These are phyloP conservation scores for Drosophila novamexicana DNA, from an alignment of 1,140 invertebrate species.

Conservation along the genomic window DNA sequence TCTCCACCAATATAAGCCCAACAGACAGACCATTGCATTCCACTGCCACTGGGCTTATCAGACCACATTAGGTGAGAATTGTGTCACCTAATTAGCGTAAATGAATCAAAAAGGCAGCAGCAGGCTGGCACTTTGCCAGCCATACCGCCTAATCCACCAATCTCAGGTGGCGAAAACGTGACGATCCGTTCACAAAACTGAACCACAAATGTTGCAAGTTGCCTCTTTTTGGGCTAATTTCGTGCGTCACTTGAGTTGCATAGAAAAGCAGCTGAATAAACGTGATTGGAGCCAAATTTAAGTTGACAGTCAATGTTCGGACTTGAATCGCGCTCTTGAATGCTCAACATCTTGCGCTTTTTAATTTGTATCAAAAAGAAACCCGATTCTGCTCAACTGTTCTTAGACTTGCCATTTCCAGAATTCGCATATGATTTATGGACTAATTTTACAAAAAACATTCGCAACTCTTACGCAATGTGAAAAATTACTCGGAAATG, in stretches of 20 bases:
- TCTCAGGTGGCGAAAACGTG: slow-evolving; percentile 71
- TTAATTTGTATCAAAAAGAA: background rate
- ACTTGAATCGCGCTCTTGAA: slow-evolving; percentile 8
- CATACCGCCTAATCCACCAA: slow-evolving; percentile 62
- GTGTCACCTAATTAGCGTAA: slow-evolving; percentile 84
- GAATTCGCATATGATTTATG: slow-evolving; percentile 16
- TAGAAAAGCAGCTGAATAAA: slow-evolving; percentile 46
- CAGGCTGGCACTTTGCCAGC: slow-evolving; percentile 50
- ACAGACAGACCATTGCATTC: slow-evolving; percentile 47
- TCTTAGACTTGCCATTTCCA: background rate
- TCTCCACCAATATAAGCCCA: slow-evolving; percentile 39
- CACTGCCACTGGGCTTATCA: slow-evolving; percentile 63
- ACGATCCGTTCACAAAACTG: slow-evolving; percentile 42
- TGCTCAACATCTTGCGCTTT: background rate
- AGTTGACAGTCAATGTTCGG: slow-evolving; percentile 31
- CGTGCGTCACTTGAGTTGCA: slow-evolving; percentile 42
- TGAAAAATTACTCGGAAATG: slow-evolving; percentile 15
- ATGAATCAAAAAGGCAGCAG: slow-evolving; percentile 73
- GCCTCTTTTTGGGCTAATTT: slow-evolving; percentile 37
- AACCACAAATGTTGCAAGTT: slow-evolving; percentile 24
- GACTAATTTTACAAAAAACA: background rate
- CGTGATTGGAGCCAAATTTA: slow-evolving; percentile 54
- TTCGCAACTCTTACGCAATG: background rate
- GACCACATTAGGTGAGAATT: slow-evolving; percentile 83
- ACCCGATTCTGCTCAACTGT: background rate